Conservation (phyloP, 2,797 vertebrate genomes). For the Cyclopterus lumpus region DNA sequence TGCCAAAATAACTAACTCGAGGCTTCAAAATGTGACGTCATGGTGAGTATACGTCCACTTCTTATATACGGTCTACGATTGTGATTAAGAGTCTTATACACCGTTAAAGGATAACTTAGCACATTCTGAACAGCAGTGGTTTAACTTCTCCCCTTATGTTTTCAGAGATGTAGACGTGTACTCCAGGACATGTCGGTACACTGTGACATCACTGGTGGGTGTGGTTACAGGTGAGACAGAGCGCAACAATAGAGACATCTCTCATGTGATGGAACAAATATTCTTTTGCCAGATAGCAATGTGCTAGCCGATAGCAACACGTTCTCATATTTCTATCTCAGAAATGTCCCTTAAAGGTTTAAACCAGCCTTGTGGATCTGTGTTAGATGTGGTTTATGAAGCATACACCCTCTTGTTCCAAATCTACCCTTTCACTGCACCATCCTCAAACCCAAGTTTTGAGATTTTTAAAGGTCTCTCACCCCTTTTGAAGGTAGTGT, state of each 20-base stretch:
- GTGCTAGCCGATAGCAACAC: too few relatives aligned
- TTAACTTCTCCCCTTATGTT: neutral
- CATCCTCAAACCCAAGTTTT: neutral
- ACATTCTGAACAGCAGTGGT: neutral
- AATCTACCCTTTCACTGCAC: neutral
- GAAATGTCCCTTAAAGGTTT: neutral
- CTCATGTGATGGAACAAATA: neutral
- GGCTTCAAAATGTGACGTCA: neutral
- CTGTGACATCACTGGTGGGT: neutral
- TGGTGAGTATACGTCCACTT: neutral
- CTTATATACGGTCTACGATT: too few relatives aligned
- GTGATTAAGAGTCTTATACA: too few relatives aligned
- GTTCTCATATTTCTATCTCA: neutral
- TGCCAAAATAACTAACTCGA: neutral
- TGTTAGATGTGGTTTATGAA: slow-evolving; percentile 7
- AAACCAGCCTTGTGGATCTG: slow-evolving; percentile 9
- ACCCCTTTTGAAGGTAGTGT: neutral
- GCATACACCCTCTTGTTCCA: neutral
- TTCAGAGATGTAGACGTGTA: neutral
- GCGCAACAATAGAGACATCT: neutral
- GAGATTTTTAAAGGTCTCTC: slow-evolving; percentile 2
- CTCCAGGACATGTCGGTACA: too few relatives aligned
- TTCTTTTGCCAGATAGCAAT: neutral
- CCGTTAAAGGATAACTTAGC: too few relatives aligned
- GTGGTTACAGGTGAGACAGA: neutral